Conservation (phyloP, 2,113 vertebrate species). For the Telmatochromis brichardi region DNA sequence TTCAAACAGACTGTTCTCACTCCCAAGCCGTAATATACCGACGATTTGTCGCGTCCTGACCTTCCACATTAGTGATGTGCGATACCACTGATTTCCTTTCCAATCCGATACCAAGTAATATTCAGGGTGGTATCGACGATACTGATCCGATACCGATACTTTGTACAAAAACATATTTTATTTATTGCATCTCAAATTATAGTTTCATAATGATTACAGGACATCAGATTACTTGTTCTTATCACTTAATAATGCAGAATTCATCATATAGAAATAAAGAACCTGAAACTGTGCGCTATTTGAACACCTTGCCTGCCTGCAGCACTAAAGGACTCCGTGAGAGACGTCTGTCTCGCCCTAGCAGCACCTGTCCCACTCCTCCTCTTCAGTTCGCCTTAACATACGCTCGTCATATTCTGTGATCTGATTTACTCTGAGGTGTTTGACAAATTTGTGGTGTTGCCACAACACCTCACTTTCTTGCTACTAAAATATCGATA, state of each 20-base stretch:
- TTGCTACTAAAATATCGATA: background rate
- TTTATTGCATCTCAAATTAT: background rate
- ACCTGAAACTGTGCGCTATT: fast-evolving
- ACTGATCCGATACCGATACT: background rate
- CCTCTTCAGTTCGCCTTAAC: fast-evolving
- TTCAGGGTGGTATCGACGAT: background rate
- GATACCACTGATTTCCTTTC: background rate
- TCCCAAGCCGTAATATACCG: background rate
- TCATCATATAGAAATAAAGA: background rate
- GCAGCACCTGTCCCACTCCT: background rate
- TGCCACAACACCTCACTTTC: background rate
- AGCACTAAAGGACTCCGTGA: background rate
- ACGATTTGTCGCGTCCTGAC: background rate
- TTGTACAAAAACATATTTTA: background rate
- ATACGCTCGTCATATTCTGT: fast-evolving
- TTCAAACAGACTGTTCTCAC: background rate
- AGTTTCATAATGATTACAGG: background rate
- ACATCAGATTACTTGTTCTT: background rate
- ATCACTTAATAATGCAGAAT: background rate
- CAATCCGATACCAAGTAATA: background rate
- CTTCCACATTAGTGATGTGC: background rate
- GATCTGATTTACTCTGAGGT: background rate
- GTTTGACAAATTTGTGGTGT: background rate
- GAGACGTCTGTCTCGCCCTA: background rate
- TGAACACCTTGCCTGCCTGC: background rate